phyloP scores from a whole-genome alignment of 2,888 invertebrate species.

The Pinctada fucata region DNA sequence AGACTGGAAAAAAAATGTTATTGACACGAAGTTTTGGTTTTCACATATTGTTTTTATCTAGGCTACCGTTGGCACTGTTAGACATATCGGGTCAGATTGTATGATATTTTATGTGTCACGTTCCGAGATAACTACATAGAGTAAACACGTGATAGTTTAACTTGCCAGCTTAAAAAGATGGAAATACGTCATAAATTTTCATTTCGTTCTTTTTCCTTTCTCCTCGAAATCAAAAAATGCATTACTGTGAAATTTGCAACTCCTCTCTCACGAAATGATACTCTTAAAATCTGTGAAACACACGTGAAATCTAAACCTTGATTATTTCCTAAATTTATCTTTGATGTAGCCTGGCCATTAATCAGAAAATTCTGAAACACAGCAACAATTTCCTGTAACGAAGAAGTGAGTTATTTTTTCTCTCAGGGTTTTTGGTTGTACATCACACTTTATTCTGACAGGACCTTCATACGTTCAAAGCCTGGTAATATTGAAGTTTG shows the following conservation, averaged over 20 bases:
- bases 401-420: not conserved
- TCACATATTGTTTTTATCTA: too few species aligned
- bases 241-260: not conserved
- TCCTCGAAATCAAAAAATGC: too few species aligned
- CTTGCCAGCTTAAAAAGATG: too few species aligned
- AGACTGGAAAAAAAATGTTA: too few species aligned
- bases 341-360: not conserved
- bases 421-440: not conserved
- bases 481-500: not conserved
- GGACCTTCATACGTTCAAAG: not conserved
- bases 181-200: too few species aligned
- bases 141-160: too few species aligned
- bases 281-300: not conserved
- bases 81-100: too few species aligned
- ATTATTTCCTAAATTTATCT: constrained; percentile 3
- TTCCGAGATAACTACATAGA: too few species aligned
- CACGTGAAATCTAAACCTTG: not conserved
- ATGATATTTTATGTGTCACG: too few species aligned
- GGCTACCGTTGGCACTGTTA: too few species aligned
- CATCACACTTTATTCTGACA: not conserved
- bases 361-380: not conserved
- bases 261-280: not conserved
- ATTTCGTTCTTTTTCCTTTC: too few species aligned
- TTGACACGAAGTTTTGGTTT: too few species aligned
- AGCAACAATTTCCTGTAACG: not conserved